Base-by-base conservation (phyloP, 2,797 vertebrate genomes). In the Pampus argenteus region DNA sequence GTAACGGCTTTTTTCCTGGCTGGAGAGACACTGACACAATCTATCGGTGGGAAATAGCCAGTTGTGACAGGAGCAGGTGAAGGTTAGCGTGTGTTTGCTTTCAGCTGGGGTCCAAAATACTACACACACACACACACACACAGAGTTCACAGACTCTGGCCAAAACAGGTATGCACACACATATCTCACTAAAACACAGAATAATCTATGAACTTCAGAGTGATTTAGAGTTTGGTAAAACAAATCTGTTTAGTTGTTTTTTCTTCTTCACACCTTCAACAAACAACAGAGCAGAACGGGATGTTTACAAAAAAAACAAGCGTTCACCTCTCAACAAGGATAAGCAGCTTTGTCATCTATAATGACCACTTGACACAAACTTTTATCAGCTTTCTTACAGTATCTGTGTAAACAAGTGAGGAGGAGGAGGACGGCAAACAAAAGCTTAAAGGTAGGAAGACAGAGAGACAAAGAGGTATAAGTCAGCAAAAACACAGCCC, bases 51-150 rank as follows among this genome's bases (percentile, higher is more conserved):
- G 88, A 92, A 91, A 17, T 7, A 59, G 13, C 66, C 86, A 86
- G 86, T 83, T 90, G 87, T 81, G 57, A 80, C 82, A 73, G 64
- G 52, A 84, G 20, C 42, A 66, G 70, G 66, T 76, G 62, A 86
- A 71, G 55, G 72, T 76, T 51, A 72, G 10, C 1, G 20, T 26
- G 10, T 78, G 52, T 84, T 85, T 87, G 74, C 71, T 63, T 67
- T 83, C 8, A 2, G 38, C 26, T 22, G 13, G 36, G 48, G 26
- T 34, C n/a, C 9, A 45, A 45, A 65, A 72, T 66, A 51, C 18
- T 25, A 50, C 28, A 59, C 23, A 20, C 23, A 71, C 26, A 26
- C n/a, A 57, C 20, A 50, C 31, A 59, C 23, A 20, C 23, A 74
- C 26, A 26, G 10, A 61, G 20, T n/a, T 14, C n/a, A 56, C 29